Base-by-base conservation (phyloP, 2,888 invertebrate species). In the Eristalis tenax region DNA sequence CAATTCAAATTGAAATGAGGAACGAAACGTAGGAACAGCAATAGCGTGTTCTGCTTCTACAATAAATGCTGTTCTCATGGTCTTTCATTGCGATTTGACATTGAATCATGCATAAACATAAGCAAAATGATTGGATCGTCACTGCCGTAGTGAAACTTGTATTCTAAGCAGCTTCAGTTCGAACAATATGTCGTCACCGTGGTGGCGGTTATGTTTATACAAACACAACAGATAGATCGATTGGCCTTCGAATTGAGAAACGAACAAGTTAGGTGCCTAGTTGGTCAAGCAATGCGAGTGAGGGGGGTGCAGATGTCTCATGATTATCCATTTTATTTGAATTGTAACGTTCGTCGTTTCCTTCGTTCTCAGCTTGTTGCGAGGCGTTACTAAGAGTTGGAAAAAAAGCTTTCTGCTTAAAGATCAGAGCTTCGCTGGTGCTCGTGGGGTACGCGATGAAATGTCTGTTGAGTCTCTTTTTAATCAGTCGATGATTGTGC, bases 81-180 rank as follows among this genome's bases (percentile, higher is more conserved):
- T 56, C 73, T 28, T 35, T 3, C 23, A 28, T n/a, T 23, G n/a
- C 13, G 13, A 50, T 68, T 50, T 74, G 74, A n/a, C 80, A 80
- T 61, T 82, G 78, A 82, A 82, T 64, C 86, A 78, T 82, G 70
- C 64, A 82, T 82, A 82, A 64, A 57, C 26, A 64, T 69, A 57
- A 64, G 43, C 11, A 32, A 23, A 64, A 50, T 18, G 50, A 50
- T 18, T 50, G 50, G 18, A 18, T 50, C 18, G 18, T 66, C 56
- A 59, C 59, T 28, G 40, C 18, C 59, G 26, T 35, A 38, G 6
- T 26, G 69, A 73, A 74, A 83, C 61, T 57, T 8, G 77, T 43
- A 73, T 81, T 71, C 75, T 61, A 66, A 63, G 35, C 77, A 73
- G 63, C 61, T 32, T 32, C 32, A 32, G 8, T 32, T 65, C 22